Evolutionary conservation across 1,140 invertebrate genomes (phyloP), one percentile per base, ranked within the genome.

Genomic region (Drosophila varians): DNA sequence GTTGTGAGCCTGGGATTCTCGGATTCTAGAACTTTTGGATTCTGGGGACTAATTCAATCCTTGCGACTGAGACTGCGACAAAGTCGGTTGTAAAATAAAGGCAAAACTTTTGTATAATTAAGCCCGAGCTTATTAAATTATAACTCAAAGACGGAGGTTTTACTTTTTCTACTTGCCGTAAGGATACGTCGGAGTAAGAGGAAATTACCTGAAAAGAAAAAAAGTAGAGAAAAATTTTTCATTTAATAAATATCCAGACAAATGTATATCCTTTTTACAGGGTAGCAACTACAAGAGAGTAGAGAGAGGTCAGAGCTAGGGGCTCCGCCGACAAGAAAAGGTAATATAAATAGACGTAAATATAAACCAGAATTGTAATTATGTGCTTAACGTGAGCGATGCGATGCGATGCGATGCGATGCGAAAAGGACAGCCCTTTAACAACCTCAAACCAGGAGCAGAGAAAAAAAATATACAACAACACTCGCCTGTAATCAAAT

Each of bases 321-420:
- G 53, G 60, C 43, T 31, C 42, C 25, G 60, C 34, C 14, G 46
- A 48, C 64, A 77, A 71, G 62, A 74, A 87, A 87, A 86, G 73
- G 80, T 74, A 82, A 87, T 77, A 86, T 77, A 87, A 86, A 87
- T 86, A 83, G 58, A 84, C 75, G 79, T 84, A 87, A 87, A 80
- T 86, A 87, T 66, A 86, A 86, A 77, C 68, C 83, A 82, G 82
- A 86, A 86, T 86, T 86, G 82, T 86, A 86, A 86, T 86, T 86
- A 86, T 86, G 82, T 86, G 82, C 77, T 87, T 87, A 80, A 77
- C 73, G 77, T 87, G 82, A 86, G 74, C 77, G 76, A 87, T 86
- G 82, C 68, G 45, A 56, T 51, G 62, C 42, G 45, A 56, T 51
- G 62, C 42, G 14, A 51, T 7, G 45, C 31, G 14, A 26, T 49